Base-by-base conservation (phyloP, 2,888 invertebrate species). In the Eupithecia exiguata region DNA sequence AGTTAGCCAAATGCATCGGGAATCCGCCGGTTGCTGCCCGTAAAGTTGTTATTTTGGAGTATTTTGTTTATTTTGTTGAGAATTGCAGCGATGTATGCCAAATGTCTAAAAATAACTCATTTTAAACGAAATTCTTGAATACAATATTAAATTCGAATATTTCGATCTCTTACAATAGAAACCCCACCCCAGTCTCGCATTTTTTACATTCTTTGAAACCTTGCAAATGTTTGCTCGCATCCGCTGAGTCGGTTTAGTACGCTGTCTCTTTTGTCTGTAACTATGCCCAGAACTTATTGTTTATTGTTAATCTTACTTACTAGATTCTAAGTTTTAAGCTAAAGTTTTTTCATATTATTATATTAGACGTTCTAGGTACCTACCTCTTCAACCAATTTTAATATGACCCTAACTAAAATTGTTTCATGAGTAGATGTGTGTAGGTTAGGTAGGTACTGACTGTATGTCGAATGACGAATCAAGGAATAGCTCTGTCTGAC, bases 1-100 rank as follows among this genome's bases (percentile, higher is more conserved):
- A 62, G 35, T 35, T 18, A 62, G 35, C 62, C 62, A 62, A 38
- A 65, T 65, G 65, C 36, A 65, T 12, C 38, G 38, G n/a, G 12
- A 65, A 21, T 65, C 65, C 12, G 10, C 38, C n/a, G 7, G 18
- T 63, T 63, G n/a, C 36, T 36, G n/a, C 18, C 35, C 63, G n/a
- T n/a, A 65, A 35, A 35, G 18, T 62, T 62, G 62, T 36, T 65
- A 12, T n/a, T 65, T 65, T 65, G 6, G 16, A 35, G 35, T 65
- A 18, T 36, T 65, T 65, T 38, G 36, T 63, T 63, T 36, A 18
- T 63, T 30, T 35, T 63, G 36, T 63, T 38, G 36, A 65, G 12
- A 36, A 65, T 36, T 38, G 38, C 65, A 65, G 35, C 38, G 35
- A 21, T n/a, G n/a, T 35, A n/a, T 38, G 65, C 36, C 65, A 18